Evolutionary conservation across 2,888 invertebrate genomes (phyloP).

Genomic region (Lomographa bimaculata): DNA sequence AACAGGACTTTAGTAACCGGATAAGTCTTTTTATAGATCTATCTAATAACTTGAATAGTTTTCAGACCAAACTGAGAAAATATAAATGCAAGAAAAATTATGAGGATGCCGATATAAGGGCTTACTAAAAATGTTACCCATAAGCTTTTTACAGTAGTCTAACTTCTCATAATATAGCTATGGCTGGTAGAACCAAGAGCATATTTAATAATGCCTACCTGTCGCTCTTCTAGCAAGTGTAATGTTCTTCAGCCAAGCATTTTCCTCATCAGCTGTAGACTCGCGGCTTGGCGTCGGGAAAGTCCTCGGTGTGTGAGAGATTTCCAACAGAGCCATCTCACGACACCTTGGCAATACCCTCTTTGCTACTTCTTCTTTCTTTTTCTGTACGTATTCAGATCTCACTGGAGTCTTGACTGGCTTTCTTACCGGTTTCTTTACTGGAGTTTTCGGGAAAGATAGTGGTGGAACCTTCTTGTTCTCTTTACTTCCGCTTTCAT

Average conservation of each 20-base stretch:
- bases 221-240: constrained; percentile 87
- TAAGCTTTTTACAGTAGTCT: no score
- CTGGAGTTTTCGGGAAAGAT: constrained; percentile 15
- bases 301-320: constrained; percentile 88
- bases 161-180: no score
- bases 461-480: background rate
- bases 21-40: no score
- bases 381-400: constrained; percentile 65
- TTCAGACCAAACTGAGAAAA: no score
- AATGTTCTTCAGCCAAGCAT: constrained; percentile 92
- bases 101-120: no score
- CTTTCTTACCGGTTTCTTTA: constrained; percentile 21
- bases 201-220: constrained; percentile 47
- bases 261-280: constrained; percentile 87
- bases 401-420: constrained; percentile 48
- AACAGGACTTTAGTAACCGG: no score
- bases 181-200: no score
- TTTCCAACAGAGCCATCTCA: constrained; percentile 81
- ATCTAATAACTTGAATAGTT: no score
- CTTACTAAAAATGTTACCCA: no score
- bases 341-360: constrained; percentile 83
- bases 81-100: no score
- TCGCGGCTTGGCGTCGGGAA: constrained; percentile 93
- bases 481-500: constrained; percentile 19
- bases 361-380: constrained; percentile 57